Conservation (phyloP, 2,888 invertebrate species). For the Vesta saturnalis region DNA sequence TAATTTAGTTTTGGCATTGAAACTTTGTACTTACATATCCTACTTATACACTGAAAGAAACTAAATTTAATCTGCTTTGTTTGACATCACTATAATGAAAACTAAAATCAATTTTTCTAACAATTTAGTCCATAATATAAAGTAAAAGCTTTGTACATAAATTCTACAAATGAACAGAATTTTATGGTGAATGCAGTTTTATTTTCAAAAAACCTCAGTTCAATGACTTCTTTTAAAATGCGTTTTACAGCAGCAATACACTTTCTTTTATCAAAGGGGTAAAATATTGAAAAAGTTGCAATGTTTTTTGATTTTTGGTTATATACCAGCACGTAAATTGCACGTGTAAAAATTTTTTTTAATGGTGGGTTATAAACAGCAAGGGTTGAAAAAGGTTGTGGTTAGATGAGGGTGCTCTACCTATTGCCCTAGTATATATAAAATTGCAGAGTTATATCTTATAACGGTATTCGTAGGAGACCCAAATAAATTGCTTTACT, state of each 20-base stretch:
- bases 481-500: constrained; percentile 34
- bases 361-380: constrained; percentile 16
- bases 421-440: constrained; percentile 17
- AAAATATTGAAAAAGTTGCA: constrained; percentile 16
- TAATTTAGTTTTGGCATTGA: constrained; percentile 24
- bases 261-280: constrained; percentile 8
- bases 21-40: not conserved
- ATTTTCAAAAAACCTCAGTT: not conserved
- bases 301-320: not conserved
- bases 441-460: constrained; percentile 25
- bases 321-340: constrained; percentile 3
- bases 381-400: constrained; percentile 22
- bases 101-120: not conserved
- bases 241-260: constrained; percentile 7
- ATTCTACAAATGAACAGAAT: not conserved
- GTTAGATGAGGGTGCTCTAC: constrained; percentile 33
- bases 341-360: constrained; percentile 10
- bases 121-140: not conserved
- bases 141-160: not conserved
- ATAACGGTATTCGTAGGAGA: constrained; percentile 27
- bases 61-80: not conserved
- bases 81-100: not conserved
- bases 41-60: not conserved
- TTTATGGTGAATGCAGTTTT: not conserved
- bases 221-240: too few relatives aligned